Conservation (phyloP, 2,797 vertebrate species). For the Scarus forsteni region DNA sequence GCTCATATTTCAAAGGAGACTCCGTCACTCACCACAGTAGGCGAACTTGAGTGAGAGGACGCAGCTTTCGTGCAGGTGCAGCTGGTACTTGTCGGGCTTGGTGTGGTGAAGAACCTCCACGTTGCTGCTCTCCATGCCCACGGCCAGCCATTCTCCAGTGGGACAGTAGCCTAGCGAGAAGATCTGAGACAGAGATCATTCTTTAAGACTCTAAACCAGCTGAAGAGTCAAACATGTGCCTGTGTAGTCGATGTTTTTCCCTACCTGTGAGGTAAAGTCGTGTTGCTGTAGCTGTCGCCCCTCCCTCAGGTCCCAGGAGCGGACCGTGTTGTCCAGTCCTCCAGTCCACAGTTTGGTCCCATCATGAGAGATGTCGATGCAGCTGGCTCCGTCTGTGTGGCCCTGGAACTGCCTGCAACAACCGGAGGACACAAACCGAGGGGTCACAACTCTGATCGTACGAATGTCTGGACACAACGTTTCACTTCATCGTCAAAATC, state of each 20-base stretch:
- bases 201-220: neutral
- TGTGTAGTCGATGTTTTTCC: neutral
- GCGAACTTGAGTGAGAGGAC: slow-evolving; percentile 98
- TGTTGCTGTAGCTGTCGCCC: slow-evolving; percentile 98
- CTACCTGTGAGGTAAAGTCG: slow-evolving; percentile 98
- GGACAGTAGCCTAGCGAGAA: slow-evolving; percentile 97
- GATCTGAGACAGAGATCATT: slow-evolving; percentile 80
- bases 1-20: neutral
- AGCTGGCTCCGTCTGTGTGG: slow-evolving; percentile 97
- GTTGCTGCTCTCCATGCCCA: slow-evolving; percentile 98
- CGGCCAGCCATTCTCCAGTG: slow-evolving; percentile 95
- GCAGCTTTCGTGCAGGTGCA: slow-evolving; percentile 96
- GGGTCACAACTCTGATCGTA: slow-evolving; percentile 7
- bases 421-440: neutral
- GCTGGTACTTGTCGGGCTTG: slow-evolving; percentile 97
- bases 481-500: neutral
- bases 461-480: neutral
- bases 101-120: slow-evolving; percentile 96
- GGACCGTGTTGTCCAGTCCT: slow-evolving; percentile 96
- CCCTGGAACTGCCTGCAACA: slow-evolving; percentile 94
- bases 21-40: slow-evolving; percentile 89
- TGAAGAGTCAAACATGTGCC: neutral
- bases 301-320: slow-evolving; percentile 97
- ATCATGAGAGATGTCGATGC: slow-evolving; percentile 97
- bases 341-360: slow-evolving; percentile 98